Evolutionary conservation across 2,888 invertebrate genomes (phyloP), one percentile per base, ranked within the genome.

Genomic region (Acanthoscelides obtectus): DNA sequence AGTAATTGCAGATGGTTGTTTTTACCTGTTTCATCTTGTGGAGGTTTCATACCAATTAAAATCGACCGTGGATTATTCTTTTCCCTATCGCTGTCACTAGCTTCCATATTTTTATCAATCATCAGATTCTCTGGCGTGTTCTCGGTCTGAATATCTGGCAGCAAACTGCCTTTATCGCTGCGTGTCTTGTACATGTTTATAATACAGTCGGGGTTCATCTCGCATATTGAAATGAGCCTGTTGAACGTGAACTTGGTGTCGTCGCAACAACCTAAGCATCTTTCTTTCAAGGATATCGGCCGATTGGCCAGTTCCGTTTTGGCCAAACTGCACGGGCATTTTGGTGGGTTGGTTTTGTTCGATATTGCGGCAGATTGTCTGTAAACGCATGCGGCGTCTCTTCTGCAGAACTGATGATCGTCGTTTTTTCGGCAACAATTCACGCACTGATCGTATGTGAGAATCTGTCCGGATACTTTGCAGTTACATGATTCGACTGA

Each of bases 201-300:
- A n/a, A 70, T 70, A 63, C 68, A 70, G 65, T 72, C 72, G 45
- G 72, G 72, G 45, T 72, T 68, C 66, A 65, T 22, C 45, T 72
- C 25, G 72, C 72, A 72, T 4, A 70, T 65, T 22, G 66, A 25
- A 19, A 70, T 22, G 22, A 69, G 45, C 20, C 67, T 27, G 17
- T 63, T 64, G n/a, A 72, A 22, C 12, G 69, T 72, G 67, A 67
- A 72, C 21, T 72, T 72, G 17, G 63, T 22, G 63, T 72, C 67
- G 1, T 6, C 1, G 66, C 66, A 66, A 19, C 66, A 66, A 8
- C 20, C 22, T 20, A 21, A 8, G 19, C 66, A 66, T 66, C 6
- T 20, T 66, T 66, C 66, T 19, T 6, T 6, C 22, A 3, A n/a
- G 66, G 66, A 66, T 4, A 45, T 12, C 8, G 45, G 45, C 5